These are phyloP conservation scores for Athrips mouffetella DNA, from an alignment of 2,888 invertebrate genomes.

Conservation along the genomic window DNA sequence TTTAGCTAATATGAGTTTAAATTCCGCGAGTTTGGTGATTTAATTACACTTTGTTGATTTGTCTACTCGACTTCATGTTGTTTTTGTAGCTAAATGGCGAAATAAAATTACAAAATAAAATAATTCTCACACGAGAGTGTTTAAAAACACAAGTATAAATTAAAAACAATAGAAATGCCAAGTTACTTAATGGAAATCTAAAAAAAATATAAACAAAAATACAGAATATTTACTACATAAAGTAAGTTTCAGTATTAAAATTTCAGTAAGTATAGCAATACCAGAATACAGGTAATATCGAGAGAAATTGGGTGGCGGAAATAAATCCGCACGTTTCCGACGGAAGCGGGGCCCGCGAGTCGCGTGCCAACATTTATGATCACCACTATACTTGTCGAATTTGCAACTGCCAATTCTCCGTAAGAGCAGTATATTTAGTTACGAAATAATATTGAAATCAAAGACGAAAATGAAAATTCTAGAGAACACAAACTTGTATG, in stretches of 20 bases:
- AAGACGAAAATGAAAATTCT: too few relatives aligned
- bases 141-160: too few relatives aligned
- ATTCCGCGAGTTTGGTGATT: too few relatives aligned
- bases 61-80: neutral
- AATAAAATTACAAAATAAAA: too few relatives aligned
- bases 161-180: too few relatives aligned
- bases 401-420: too few relatives aligned
- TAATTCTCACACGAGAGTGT: too few relatives aligned
- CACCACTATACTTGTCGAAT: too few relatives aligned
- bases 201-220: neutral
- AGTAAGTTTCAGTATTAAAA: neutral
- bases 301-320: constrained; percentile 20
- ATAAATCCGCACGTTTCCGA: constrained; percentile 22
- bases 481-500: too few relatives aligned
- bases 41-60: neutral
- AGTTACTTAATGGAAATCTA: too few relatives aligned
- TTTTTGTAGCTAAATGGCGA: neutral
- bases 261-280: neutral
- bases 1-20: too few relatives aligned
- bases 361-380: constrained; percentile 1
- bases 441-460: neutral
- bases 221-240: neutral
- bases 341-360: constrained; percentile 7
- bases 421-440: neutral
- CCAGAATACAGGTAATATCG: constrained; percentile 3